Base-by-base conservation (phyloP, 1,140 invertebrate genomes). In the Heliconius nattereri region DNA sequence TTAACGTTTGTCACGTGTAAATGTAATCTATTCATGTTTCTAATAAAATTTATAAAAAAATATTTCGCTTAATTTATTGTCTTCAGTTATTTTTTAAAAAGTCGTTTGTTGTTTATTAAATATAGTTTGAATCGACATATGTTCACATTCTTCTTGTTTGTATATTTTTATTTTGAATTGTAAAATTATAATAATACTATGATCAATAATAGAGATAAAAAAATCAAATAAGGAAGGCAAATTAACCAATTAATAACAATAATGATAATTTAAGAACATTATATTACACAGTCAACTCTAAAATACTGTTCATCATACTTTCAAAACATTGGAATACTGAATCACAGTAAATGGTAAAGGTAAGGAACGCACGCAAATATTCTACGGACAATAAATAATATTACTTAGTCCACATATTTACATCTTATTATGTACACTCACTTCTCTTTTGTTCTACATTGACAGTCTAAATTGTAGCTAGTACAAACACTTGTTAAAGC, bases 271-370 rank as follows among this genome's bases (percentile, higher is more conserved):
- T 92, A 93, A 86, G 85, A 87, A 87, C 86, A 92, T 90, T 90
- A 93, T 89, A 92, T 89, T 91, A 92, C 87, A 93, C 91, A 92
- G 91, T 93, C 91, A 93, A 91, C 83, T 83, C 90, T 94, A 92
- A 91, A 94, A 93, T 94, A 93, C 92, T 93, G 92, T 87, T 90
- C 75, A 87, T 85, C 88, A 87, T 90, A 89, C 54, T 80, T 85
- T 84, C 79, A 88, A 86, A 84, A 88, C 79, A 86, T 85, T 80
- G 84, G 80, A 84, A 88, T 93, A 91, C 89, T 91, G 91, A 84
- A 89, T 87, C 85, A 90, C 90, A 94, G 88, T 90, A 91, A 83
- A 79, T 75, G 85, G 87, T 88, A 88, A 90, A 87, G 71, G 78
- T 72, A 75, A 54, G 70, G 66, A 73, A 79, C 70, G 57, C 40